phyloP scores from a whole-genome alignment of 53 echinoderm and acorn worm genomes.

The Luidia sarsii region DNA sequence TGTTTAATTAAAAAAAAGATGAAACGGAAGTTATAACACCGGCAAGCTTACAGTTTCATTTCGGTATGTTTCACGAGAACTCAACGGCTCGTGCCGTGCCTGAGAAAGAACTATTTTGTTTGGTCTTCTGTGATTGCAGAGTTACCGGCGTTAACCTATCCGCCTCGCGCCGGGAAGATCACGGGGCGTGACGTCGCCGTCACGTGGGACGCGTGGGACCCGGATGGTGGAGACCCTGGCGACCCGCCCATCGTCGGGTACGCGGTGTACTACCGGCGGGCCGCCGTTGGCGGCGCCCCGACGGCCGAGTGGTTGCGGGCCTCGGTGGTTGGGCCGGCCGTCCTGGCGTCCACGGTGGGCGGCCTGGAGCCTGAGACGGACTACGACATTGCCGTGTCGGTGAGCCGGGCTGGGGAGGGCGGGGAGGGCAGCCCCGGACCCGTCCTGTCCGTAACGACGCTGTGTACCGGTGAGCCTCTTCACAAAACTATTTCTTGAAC shows the following conservation, averaged over 20 bases:
- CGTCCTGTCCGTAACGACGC: not conserved
- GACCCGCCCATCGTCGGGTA: constrained; percentile 22
- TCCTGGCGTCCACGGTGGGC: not conserved
- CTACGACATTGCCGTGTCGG: constrained; percentile 35
- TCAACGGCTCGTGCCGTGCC: no score
- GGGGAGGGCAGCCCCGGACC: constrained; percentile 33
- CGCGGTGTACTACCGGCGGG: constrained; percentile 26
- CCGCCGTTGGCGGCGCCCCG: not conserved
- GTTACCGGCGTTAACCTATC: constrained; percentile 43
- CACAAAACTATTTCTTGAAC: no score
- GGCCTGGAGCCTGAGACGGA: constrained; percentile 11
- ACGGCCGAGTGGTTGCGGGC: not conserved
- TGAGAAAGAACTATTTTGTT: no score
- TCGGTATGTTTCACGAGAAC: no score
- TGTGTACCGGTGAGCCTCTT: constrained; percentile 38
- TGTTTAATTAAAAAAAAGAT: no score
- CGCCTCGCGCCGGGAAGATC: not conserved
- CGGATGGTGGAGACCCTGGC: not conserved
- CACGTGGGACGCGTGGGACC: constrained; percentile 60
- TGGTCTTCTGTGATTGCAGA: no score
- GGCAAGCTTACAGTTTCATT: no score
- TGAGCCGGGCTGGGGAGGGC: constrained; percentile 22
- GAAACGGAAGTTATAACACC: no score
- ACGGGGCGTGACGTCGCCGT: constrained; percentile 6
- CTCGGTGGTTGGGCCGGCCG: not conserved